phyloP scores from a whole-genome alignment of 37 sponge, comb jelly and placozoan genomes.

The Spongilla lacustris region DNA sequence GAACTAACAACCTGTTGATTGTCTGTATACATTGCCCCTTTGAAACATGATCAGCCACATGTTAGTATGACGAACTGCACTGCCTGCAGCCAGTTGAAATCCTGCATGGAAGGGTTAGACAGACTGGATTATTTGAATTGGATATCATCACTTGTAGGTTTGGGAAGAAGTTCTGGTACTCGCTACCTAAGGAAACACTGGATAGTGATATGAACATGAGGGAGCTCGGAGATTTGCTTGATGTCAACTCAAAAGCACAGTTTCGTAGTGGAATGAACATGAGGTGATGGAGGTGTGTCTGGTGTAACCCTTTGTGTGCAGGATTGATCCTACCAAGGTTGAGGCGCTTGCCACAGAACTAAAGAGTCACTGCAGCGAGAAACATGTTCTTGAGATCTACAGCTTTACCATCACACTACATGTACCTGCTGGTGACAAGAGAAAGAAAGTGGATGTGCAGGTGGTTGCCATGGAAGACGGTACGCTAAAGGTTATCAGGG shows the following conservation, averaged over 20 bases:
- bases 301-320: not conserved
- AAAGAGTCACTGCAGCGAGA: not conserved
- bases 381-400: not conserved
- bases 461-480: not conserved
- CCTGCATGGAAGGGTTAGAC: too few species aligned
- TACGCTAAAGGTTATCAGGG: not conserved
- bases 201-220: not conserved
- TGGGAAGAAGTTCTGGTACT: not conserved
- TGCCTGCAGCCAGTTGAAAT: too few species aligned
- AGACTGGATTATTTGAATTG: too few species aligned
- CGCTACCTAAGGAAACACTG: not conserved
- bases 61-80: too few species aligned
- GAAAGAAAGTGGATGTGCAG: not conserved
- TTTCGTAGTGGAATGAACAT: not conserved
- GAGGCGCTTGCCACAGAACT: not conserved
- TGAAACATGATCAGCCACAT: too few species aligned
- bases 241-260: not conserved
- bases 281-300: not conserved
- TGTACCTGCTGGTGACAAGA: not conserved
- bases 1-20: too few species aligned
- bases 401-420: not conserved
- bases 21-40: too few species aligned
- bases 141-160: not conserved
- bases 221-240: not conserved
- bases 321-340: not conserved